Conservation (phyloP, 1,140 invertebrate species). For the Cephus cinctus region DNA sequence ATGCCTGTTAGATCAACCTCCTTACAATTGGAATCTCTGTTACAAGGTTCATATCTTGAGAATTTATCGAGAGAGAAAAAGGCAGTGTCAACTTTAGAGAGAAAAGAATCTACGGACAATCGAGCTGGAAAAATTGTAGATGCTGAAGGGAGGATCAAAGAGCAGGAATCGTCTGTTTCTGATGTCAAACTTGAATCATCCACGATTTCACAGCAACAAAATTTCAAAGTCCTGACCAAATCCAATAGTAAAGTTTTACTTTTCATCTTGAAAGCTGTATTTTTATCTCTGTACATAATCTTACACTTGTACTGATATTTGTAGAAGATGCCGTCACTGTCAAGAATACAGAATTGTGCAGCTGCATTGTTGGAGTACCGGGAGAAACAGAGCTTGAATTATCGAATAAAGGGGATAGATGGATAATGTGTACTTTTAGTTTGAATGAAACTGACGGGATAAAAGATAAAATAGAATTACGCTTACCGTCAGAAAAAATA, state of each 20-base stretch:
- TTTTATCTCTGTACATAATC: not conserved
- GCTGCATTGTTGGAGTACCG: conserved; percentile 38
- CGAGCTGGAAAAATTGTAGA: too few relatives aligned
- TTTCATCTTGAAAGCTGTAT: not conserved
- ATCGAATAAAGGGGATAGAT: conserved; percentile 41
- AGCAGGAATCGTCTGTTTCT: too few relatives aligned
- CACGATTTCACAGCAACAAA: not conserved
- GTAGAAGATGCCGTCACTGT: conserved; percentile 31
- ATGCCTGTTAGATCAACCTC: too few relatives aligned
- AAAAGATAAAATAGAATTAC: conserved; percentile 35
- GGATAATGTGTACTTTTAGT: conserved; percentile 39
- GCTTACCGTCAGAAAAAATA: conserved; percentile 31
- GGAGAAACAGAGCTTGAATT: conserved; percentile 40
- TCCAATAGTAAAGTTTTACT: not conserved
- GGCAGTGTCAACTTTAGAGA: too few relatives aligned
- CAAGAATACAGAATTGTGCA: conserved; percentile 36
- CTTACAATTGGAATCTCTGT: too few relatives aligned
- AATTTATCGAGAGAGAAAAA: too few relatives aligned
- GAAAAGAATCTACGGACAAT: too few relatives aligned
- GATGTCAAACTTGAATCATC: not conserved
- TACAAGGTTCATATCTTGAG: too few relatives aligned
- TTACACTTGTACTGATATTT: not conserved
- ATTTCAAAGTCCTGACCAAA: not conserved
- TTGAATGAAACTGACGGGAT: conserved; percentile 38
- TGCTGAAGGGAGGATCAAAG: not conserved